Evolutionary conservation across 2,888 invertebrate genomes (phyloP), one percentile per base, ranked within the genome.

Genomic region (Dascillus cervinus): DNA sequence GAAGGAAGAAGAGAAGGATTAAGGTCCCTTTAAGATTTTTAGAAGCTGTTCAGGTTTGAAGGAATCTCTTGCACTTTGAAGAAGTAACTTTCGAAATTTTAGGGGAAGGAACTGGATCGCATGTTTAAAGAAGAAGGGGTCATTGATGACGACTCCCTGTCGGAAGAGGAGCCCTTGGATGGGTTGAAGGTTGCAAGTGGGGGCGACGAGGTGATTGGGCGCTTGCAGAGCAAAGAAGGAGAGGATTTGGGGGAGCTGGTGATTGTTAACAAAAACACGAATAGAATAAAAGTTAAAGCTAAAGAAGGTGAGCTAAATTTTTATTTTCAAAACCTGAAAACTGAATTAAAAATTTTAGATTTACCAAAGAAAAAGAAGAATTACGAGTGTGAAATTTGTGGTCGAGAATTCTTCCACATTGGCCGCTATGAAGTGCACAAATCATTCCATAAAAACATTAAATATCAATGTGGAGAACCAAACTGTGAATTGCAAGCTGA

Each of bases 21-120:
- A 82, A 79, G 64, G 71, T 77, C 10, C 83, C 84, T 0, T 72
- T 65, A 1, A 63, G 76, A 41, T 77, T 70, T 44, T 65, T 64
- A 44, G 77, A 73, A 52, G 70, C 69, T 26, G 72, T 77, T n/a
- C 75, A 75, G 67, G 79, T 70, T 66, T 63, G 62, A 17, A 17
- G 17, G 4, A 8, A 6, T 17, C 4, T 17, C 17, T 8, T 17
- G 17, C 8, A 4, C 8, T 17, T 17, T 17, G 17, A 17, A 17
- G 17, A 17, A 6, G 4, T 17, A 17, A 17, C 8, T 6, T 17
- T 17, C 17, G 17, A 17, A 9, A 13, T 27, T 50, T 22, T 37
- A 82, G 72, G 84, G 83, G 3, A 79, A 80, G 58, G 84, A 84
- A 60, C 62, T 84, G 27, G 83, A 83, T 49, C 70, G 77, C 43